Evolutionary conservation across 2,888 invertebrate species (phyloP), one percentile per base, ranked within the genome.

Genomic region (Pherbina coryleti): DNA sequence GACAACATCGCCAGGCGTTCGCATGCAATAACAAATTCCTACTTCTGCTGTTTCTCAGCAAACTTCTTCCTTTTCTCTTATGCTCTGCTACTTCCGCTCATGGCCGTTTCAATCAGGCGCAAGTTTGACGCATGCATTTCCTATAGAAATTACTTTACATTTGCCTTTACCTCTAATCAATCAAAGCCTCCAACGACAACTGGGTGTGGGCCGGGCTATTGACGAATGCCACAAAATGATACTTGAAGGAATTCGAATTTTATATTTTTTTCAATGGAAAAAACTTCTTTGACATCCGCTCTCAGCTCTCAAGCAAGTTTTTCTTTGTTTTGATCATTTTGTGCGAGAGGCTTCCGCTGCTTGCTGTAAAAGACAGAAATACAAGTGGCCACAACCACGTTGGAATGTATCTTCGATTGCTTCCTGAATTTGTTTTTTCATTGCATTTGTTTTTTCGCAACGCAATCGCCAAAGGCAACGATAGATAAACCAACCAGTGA

Each of bases 151-250:
- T 28, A 51, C 17, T 57, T 34, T 75, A n/a, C 19, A 44, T 34
- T 53, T 37, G 62, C 66, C 78, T 80, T 78, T 76, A 83, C 83
- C 85, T 86, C 85, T 86, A 86, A 86, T 86, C 86, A 86, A 86
- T 86, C 86, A 86, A 85, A 84, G 31, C 37, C 51, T 19, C 17
- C 19, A 73, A 71, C 7, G 9, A 73, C 55, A 11, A 22, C 19
- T 19, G 19, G 19, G 64, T n/a, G 25, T 5, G 11, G 5, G 11
- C 11, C 9, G 57, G 22, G 7, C 57, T 8, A 22, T 60, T 60
- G 57, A 60, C 25, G 25, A 19, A 28, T 60, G 57, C 31, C 28
- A 31, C 64, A 31, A 64, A 5, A 28, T 22, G 11, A 60, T 9
- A 22, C 57, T 28, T 28, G 17, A 34, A 31, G 25, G 64, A 64